Evolutionary conservation across 1,140 invertebrate species (phyloP).

Genomic region (honey bee (Apis mellifera)): DNA sequence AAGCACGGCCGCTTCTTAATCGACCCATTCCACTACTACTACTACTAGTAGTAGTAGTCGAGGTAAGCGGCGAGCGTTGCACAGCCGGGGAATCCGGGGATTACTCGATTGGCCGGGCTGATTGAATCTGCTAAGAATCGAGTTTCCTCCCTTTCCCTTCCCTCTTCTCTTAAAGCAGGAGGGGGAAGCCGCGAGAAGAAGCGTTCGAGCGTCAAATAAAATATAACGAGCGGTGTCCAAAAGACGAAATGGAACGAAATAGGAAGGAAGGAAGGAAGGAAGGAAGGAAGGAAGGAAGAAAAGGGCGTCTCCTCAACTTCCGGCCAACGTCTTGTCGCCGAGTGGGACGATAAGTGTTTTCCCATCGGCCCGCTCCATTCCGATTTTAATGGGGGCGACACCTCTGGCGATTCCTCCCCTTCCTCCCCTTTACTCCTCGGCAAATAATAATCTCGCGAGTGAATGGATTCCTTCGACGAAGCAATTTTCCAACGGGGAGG

Average conservation of each 20-base stretch:
- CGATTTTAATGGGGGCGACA: slow-evolving; percentile 30
- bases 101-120: slow-evolving; percentile 64
- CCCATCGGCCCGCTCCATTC: slow-evolving; percentile 33
- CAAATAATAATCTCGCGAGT: slow-evolving; percentile 8
- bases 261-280: neutral
- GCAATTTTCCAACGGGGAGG: neutral
- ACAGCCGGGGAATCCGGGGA: slow-evolving; percentile 44
- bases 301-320: neutral
- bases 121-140: slow-evolving; percentile 64
- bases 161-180: neutral
- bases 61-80: slow-evolving; percentile 42
- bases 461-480: neutral
- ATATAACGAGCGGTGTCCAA: slow-evolving; percentile 54
- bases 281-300: neutral
- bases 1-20: slow-evolving; percentile 5
- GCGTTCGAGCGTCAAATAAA: slow-evolving; percentile 53
- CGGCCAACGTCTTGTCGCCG: slow-evolving; percentile 23
- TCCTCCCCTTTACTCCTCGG: neutral
- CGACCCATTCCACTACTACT: neutral
- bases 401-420: neutral
- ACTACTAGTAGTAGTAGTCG: neutral
- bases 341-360: slow-evolving; percentile 47
- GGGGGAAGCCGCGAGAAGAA: slow-evolving; percentile 4
- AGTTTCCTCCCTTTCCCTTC: neutral
- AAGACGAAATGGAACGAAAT: neutral